Evolutionary conservation across 1,140 invertebrate species (phyloP).

Genomic region (Eufriesea mexicana): DNA sequence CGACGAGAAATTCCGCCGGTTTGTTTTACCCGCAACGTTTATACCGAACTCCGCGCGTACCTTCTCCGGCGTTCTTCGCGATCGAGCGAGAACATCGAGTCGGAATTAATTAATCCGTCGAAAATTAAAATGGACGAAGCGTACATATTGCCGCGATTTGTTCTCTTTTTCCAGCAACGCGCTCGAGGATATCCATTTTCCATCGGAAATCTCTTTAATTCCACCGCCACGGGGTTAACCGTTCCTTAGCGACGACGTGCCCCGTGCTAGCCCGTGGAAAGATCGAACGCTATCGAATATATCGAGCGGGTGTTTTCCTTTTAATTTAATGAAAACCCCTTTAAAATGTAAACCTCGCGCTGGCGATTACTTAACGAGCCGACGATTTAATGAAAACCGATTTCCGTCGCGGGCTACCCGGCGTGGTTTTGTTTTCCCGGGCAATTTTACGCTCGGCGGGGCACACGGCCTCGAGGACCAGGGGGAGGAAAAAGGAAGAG

Average conservation of each 20-base stretch:
- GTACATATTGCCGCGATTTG: too few relatives aligned
- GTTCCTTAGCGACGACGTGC: too few relatives aligned
- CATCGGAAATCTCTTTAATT: too few relatives aligned
- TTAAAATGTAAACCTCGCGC: not conserved
- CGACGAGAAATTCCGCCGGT: not conserved
- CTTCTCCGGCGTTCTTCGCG: not conserved
- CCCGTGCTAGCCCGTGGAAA: too few relatives aligned
- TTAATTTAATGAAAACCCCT: not conserved
- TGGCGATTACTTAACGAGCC: slow-evolving; percentile 1
- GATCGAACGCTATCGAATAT: too few relatives aligned
- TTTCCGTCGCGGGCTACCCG: not conserved
- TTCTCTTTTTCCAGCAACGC: too few relatives aligned
- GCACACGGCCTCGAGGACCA: not conserved
- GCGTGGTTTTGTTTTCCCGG: not conserved
- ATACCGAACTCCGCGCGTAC: not conserved
- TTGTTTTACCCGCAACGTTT: not conserved
- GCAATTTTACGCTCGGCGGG: slow-evolving; percentile 14
- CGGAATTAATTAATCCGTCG: not conserved
- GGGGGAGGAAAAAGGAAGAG: not conserved
- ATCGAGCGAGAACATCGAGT: not conserved
- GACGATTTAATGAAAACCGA: slow-evolving; percentile 35
- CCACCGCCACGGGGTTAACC: too few relatives aligned
- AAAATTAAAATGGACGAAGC: not conserved
- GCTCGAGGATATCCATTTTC: too few relatives aligned
- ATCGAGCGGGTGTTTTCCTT: too few relatives aligned